Conservation (phyloP, 2,888 invertebrate species). For the Ochlodes sylvanus region DNA sequence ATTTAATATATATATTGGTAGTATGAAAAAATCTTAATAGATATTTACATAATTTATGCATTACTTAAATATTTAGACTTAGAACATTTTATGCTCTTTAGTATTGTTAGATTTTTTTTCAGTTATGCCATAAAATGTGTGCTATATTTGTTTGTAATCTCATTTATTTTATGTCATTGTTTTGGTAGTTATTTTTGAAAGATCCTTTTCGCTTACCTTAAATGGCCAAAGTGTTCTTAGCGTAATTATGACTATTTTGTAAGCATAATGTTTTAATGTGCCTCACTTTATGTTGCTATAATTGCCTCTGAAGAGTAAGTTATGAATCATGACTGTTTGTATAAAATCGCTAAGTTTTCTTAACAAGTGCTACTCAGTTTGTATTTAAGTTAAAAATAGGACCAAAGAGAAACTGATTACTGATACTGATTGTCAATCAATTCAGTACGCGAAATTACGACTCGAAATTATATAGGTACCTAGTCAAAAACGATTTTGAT, state of each 20-base stretch:
- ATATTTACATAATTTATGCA: not conserved
- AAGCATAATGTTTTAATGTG: not conserved
- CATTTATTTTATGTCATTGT: constrained; percentile 18
- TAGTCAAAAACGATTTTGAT: not conserved
- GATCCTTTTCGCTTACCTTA: constrained; percentile 6
- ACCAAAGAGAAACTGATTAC: not conserved
- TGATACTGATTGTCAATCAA: not conserved
- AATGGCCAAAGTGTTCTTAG: constrained; percentile 25
- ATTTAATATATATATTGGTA: too few species aligned
- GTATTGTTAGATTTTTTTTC: not conserved
- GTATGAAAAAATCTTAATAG: too few species aligned
- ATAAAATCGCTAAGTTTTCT: not conserved
- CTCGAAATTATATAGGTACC: too few species aligned
- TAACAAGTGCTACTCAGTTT: constrained; percentile 6
- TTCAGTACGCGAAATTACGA: not conserved
- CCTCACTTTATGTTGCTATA: not conserved
- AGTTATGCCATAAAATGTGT: constrained; percentile 40
- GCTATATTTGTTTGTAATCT: constrained; percentile 44
- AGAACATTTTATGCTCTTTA: not conserved
- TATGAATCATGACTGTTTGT: not conserved
- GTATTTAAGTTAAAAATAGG: not conserved
- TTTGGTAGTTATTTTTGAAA: constrained; percentile 18
- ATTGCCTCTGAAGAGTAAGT: not conserved
- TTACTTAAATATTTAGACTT: not conserved
- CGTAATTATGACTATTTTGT: not conserved